phyloP scores from a whole-genome alignment of 2,888 invertebrate genomes.

The Alviniconcha strummeri region DNA sequence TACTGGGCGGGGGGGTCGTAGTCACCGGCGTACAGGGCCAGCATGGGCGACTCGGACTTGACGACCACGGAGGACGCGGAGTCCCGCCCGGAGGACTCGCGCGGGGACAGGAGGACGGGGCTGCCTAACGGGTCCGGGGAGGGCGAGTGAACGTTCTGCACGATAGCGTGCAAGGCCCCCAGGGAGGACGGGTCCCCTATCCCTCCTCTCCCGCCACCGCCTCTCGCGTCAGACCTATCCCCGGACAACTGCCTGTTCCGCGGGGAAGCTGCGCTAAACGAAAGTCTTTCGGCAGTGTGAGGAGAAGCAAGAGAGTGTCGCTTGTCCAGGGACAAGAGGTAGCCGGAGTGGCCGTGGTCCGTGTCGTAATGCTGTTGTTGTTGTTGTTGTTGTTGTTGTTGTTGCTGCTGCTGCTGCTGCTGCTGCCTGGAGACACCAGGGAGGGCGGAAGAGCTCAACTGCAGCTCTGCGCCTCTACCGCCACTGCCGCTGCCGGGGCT shows the following conservation, averaged over 20 bases:
- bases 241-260: conserved; percentile 6
- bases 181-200: conserved; percentile 7
- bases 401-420: neutral
- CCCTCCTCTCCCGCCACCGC: neutral
- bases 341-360: neutral
- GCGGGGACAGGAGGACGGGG: neutral
- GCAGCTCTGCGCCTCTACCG: neutral
- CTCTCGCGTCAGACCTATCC: neutral
- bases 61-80: neutral
- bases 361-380: neutral
- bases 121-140: neutral
- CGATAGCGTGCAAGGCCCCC: neutral
- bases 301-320: neutral
- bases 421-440: neutral
- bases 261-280: neutral
- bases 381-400: neutral
- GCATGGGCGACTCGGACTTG: neutral
- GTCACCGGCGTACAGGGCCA: neutral
- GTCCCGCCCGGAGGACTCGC: neutral
- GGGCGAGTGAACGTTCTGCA: conserved; percentile 10
- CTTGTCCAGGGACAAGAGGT: neutral
- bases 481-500: neutral
- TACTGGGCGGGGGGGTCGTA: neutral
- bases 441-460: neutral
- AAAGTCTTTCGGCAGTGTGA: neutral